Evolutionary conservation across 1,140 invertebrate species (phyloP).

Genomic region (Ridgeia piscesae): DNA sequence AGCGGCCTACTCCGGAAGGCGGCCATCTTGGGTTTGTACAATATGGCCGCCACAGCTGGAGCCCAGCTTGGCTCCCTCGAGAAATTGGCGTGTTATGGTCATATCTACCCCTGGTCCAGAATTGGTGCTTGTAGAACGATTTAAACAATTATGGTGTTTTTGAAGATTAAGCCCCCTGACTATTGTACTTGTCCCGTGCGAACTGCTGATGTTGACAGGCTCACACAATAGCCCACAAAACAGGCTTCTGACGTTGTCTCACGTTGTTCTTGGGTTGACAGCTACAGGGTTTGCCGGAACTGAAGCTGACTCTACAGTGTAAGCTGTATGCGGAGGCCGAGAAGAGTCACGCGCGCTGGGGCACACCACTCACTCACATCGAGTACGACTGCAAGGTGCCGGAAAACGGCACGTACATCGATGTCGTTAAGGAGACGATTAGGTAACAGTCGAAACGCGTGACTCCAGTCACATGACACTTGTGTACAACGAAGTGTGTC

Average conservation of each 20-base stretch:
- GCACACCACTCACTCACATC: conserved; percentile 21
- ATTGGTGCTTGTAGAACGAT: no score
- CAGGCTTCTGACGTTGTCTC: background rate
- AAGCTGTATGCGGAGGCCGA: conserved; percentile 27
- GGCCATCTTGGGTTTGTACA: no score
- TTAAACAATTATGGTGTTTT: no score
- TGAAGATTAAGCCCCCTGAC: no score
- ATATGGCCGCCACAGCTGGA: no score
- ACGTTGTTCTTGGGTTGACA: background rate
- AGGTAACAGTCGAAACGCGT: conserved; percentile 20
- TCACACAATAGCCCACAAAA: no score
- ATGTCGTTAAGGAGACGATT: conserved; percentile 17
- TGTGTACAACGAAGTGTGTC: background rate
- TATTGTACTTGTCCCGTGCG: no score
- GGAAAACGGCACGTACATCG: conserved; percentile 15
- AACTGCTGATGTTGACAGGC: no score
- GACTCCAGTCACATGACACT: background rate
- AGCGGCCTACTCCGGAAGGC: no score
- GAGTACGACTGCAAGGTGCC: conserved; percentile 22
- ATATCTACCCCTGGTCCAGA: no score
- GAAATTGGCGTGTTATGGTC: no score
- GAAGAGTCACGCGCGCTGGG: conserved; percentile 24
- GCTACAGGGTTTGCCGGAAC: conserved; percentile 11
- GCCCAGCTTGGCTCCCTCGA: no score
- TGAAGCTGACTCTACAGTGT: conserved; percentile 17